Conservation (phyloP, 2,113 vertebrate species). For the Albula goreensis region DNA sequence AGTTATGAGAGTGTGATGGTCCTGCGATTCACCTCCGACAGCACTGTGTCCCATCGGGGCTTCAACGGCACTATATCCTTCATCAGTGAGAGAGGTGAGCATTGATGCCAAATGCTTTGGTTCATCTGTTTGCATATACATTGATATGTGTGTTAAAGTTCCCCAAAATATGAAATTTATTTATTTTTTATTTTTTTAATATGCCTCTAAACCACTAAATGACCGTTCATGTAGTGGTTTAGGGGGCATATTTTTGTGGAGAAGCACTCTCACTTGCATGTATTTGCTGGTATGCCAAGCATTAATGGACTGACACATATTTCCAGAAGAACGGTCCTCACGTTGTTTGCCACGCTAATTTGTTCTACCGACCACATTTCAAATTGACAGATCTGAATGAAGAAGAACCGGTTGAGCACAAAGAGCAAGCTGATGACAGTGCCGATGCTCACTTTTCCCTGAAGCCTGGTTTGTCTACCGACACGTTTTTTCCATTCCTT, state of each 20-base stretch:
- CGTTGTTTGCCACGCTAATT: not conserved
- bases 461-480: not conserved
- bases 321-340: not conserved
- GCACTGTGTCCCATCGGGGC: slow-evolving; percentile 64
- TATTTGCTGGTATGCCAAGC: no score
- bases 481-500: not conserved
- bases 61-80: slow-evolving; percentile 73
- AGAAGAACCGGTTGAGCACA: not conserved
- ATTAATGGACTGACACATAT: not conserved
- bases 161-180: not conserved
- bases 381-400: not conserved
- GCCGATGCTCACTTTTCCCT: not conserved
- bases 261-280: not conserved
- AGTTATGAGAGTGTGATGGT: slow-evolving; percentile 73
- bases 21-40: slow-evolving; percentile 72
- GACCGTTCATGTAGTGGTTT: no score
- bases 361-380: not conserved
- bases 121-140: no score
- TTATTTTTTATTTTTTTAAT: not conserved
- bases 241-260: not conserved
- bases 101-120: not conserved
- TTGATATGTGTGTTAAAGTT: no score
- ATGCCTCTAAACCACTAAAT: no score
- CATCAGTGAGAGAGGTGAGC: slow-evolving; percentile 68
- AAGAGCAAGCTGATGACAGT: not conserved